A percentile compares a stretch with the other conserved stretches of the same genome.
phyloP scores from a whole-genome alignment of 2,113 vertebrate genomes.

The Microtus pennsylvanicus region DNA sequence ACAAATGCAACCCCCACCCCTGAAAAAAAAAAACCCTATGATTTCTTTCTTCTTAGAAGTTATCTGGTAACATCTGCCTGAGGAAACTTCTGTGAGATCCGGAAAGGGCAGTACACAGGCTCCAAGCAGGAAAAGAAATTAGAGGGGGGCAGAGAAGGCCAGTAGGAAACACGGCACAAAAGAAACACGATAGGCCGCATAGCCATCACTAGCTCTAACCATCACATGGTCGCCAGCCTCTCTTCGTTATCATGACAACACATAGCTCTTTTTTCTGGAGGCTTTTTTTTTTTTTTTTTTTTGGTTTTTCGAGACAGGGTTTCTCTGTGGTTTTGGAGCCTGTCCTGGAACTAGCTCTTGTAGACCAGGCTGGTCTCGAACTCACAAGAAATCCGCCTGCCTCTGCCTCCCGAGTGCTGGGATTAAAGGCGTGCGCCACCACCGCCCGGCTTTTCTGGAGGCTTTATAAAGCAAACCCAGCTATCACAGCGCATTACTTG shows the following conservation, averaged over 20 bases:
- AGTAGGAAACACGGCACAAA: background rate
- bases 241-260: background rate
- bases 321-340: too few species aligned
- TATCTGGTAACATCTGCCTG: background rate
- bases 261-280: background rate
- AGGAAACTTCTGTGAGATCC: background rate
- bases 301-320: too few species aligned
- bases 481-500: background rate
- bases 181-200: background rate
- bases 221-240: background rate
- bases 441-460: background rate
- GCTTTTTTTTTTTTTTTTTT: too few species aligned
- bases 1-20: background rate
- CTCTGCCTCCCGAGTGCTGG: too few species aligned
- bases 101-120: background rate
- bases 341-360: too few species aligned
- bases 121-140: background rate
- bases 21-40: background rate
- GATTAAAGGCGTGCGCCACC: too few species aligned
- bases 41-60: background rate
- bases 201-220: too few species aligned
- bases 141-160: background rate
- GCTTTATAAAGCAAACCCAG: constrained; percentile 4
- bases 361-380: too few species aligned
- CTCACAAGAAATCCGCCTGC: too few species aligned